Percentiles rank a stretch among this genome's conserved stretches.
phyloP scores from a whole-genome alignment of 2,888 invertebrate species.

The Leucania comma region DNA sequence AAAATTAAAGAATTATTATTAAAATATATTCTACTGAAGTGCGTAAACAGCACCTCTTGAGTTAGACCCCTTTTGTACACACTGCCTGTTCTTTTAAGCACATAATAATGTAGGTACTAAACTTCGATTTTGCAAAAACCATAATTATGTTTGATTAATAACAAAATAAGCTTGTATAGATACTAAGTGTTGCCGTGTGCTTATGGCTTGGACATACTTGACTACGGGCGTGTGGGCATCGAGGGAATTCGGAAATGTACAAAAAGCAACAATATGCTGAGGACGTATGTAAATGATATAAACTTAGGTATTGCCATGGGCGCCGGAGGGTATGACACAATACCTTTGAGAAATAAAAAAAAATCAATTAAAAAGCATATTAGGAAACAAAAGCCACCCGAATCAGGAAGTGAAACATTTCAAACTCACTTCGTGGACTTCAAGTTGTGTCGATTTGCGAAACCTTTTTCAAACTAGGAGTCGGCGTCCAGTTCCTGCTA shows the following conservation, averaged over 20 bases:
- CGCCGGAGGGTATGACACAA: not conserved
- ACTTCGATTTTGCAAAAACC: not conserved
- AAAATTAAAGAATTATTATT: too few species aligned
- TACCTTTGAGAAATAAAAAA: not conserved
- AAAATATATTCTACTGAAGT: not conserved
- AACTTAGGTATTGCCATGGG: not conserved
- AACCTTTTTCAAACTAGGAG: too few species aligned
- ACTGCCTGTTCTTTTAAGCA: not conserved
- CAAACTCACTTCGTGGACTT: not conserved
- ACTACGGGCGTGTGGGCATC: not conserved
- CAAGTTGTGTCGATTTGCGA: too few species aligned
- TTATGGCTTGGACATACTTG: not conserved
- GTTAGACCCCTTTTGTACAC: not conserved
- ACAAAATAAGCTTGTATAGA: not conserved
- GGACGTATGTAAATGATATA: not conserved
- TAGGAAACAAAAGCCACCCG: not conserved
- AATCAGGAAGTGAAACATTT: not conserved
- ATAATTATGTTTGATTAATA: not conserved
- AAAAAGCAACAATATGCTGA: not conserved
- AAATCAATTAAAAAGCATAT: not conserved
- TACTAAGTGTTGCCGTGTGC: slow-evolving; percentile 19
- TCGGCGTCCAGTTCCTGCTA: too few species aligned
- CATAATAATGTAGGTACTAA: too few species aligned
- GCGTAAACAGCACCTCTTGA: not conserved
- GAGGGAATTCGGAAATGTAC: not conserved